These are phyloP conservation scores for Stictonetta naevosa DNA, from an alignment of 2,113 vertebrate genomes.

Conservation along the genomic window DNA sequence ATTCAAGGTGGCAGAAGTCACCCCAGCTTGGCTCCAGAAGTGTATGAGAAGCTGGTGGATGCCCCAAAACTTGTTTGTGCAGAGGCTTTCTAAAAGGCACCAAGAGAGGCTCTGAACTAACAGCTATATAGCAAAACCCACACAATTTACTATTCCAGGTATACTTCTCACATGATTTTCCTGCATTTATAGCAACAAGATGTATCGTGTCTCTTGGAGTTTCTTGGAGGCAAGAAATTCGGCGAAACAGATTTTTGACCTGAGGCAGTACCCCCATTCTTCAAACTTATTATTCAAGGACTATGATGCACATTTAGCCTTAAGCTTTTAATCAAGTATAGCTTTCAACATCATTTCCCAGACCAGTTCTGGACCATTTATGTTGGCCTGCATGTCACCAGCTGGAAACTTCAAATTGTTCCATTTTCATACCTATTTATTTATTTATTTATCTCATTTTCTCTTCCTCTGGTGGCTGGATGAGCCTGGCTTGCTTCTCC, in stretches of 20 bases:
- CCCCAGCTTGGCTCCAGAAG: not conserved
- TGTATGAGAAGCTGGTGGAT: not conserved
- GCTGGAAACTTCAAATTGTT: not conserved
- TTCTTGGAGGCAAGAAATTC: not conserved
- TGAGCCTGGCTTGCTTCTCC: not conserved
- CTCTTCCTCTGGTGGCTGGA: not conserved
- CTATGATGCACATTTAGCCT: not conserved
- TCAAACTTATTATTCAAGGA: not conserved
- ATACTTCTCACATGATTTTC: rapidly evolving
- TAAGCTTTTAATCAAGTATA: not conserved
- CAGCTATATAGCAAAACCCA: not conserved
- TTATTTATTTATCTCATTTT: not conserved
- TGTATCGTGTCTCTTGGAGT: not conserved
- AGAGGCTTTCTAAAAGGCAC: not conserved
- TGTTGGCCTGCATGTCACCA: not conserved
- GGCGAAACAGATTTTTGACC: not conserved
- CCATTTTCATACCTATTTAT: not conserved
- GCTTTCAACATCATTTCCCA: not conserved
- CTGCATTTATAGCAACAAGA: not conserved
- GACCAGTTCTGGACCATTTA: not conserved
- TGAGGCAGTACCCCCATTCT: not conserved
- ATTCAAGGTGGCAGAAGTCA: not conserved
- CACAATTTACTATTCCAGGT: not conserved
- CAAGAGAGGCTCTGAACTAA: not conserved
- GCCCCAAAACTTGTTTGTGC: not conserved